These are phyloP conservation scores for Euborellia annulipes DNA, from an alignment of 1,140 invertebrate species.

Conservation along the genomic window DNA sequence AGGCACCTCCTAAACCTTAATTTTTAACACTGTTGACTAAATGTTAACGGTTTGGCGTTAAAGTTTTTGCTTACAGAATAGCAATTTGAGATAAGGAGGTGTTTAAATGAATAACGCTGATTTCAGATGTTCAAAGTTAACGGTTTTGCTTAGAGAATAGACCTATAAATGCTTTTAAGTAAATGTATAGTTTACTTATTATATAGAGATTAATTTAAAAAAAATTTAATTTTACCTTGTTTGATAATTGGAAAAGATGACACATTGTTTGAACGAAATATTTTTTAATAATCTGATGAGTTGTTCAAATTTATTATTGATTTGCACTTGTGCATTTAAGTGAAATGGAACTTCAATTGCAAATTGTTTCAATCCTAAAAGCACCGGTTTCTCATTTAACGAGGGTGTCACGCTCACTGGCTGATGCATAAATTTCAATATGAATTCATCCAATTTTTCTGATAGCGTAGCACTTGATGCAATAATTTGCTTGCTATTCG, in stretches of 20 bases:
- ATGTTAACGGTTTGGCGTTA: no score
- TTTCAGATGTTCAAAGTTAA: no score
- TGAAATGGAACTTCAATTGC: conserved; percentile 38
- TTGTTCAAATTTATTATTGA: conserved; percentile 49
- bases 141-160: no score
- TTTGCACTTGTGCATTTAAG: conserved; percentile 34
- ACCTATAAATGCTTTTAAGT: no score
- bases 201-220: no score
- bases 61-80: no score
- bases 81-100: no score
- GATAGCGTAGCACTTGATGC: conserved; percentile 91
- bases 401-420: conserved; percentile 54
- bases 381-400: conserved; percentile 32
- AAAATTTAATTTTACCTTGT: conserved; percentile 32
- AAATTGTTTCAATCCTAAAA: conserved; percentile 65
- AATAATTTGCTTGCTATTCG: conserved; percentile 71
- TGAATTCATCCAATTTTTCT: conserved; percentile 49
- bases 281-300: conserved; percentile 51
- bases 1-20: no score
- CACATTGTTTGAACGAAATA: conserved; percentile 69
- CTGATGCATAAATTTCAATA: conserved; percentile 63
- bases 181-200: no score
- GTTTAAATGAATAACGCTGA: no score
- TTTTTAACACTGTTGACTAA: no score
- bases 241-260: conserved; percentile 84